Conservation (phyloP, 2,888 invertebrate species). For the Zonitis immaculata region DNA sequence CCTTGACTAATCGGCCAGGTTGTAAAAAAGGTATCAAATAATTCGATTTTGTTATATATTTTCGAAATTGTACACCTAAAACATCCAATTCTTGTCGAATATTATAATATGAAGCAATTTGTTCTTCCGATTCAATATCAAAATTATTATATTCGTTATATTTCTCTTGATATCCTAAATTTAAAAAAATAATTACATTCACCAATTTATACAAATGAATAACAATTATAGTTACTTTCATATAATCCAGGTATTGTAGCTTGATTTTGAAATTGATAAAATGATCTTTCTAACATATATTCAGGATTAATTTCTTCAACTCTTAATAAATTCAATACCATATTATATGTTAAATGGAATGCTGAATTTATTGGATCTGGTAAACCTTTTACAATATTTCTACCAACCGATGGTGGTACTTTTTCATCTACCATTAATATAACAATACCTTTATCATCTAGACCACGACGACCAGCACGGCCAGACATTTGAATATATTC, state of each 20-base stretch:
- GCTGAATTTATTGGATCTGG: constrained; percentile 98
- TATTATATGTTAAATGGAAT: constrained; percentile 98
- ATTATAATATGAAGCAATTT: constrained; percentile 77
- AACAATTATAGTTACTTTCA: constrained; percentile 61
- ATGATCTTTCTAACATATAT: constrained; percentile 97
- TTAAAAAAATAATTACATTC: constrained; percentile 32
- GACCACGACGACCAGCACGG: constrained; percentile 92
- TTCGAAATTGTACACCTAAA: constrained; percentile 69
- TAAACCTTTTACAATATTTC: constrained; percentile 74
- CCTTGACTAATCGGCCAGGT: constrained; percentile 89
- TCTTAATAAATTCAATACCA: constrained; percentile 93
- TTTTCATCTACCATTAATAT: constrained; percentile 98
- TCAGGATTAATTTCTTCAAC: constrained; percentile 99
- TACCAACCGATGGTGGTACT: constrained; percentile 73
- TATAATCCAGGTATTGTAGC: constrained; percentile 86
- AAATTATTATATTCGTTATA: constrained; percentile 62
- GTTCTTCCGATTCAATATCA: constrained; percentile 65
- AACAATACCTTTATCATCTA: constrained; percentile 96
- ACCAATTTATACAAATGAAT: constrained; percentile 7
- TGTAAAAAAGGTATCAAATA: constrained; percentile 91
- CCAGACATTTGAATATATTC: constrained; percentile 99
- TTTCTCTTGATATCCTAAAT: constrained; percentile 62
- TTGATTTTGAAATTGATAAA: constrained; percentile 99
- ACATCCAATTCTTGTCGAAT: constrained; percentile 76
- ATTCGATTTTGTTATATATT: constrained; percentile 77